A percentile compares a stretch with the other conserved stretches of the same genome.
Evolutionary conservation across 2,113 vertebrate genomes (phyloP).

Genomic region (Toxostoma redivivum): DNA sequence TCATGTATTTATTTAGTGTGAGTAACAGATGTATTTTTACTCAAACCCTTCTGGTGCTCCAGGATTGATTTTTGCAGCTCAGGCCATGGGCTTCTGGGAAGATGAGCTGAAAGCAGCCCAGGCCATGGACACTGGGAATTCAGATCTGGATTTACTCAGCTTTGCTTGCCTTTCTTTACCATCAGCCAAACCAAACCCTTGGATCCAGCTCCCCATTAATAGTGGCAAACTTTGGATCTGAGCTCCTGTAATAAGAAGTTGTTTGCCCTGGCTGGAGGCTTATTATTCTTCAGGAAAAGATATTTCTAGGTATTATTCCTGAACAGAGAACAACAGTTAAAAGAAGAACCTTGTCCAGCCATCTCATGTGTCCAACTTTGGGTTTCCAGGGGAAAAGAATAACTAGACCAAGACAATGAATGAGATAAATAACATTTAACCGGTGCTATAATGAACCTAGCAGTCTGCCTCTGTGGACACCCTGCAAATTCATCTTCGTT

Average conservation of each 20-base stretch:
- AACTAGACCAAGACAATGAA: background rate
- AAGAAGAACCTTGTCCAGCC: background rate
- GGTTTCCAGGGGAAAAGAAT: background rate
- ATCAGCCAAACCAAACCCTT: background rate
- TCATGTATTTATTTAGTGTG: background rate
- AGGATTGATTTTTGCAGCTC: background rate
- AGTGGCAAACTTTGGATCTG: background rate
- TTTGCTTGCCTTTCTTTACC: background rate
- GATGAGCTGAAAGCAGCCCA: background rate
- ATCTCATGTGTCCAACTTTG: background rate
- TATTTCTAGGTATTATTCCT: conserved; percentile 4
- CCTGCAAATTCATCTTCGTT: background rate
- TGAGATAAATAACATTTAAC: background rate
- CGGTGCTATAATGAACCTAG: background rate
- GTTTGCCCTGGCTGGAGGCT: background rate
- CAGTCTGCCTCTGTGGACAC: background rate
- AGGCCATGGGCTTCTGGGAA: background rate
- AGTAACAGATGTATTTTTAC: background rate
- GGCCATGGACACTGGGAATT: background rate
- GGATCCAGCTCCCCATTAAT: background rate
- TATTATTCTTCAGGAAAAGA: background rate
- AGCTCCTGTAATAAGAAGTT: background rate
- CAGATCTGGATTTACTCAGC: background rate
- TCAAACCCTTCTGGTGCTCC: background rate
- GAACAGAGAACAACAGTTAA: background rate